Evolutionary conservation across 2,888 invertebrate genomes (phyloP).

Genomic region (Danaus chrysippus): DNA sequence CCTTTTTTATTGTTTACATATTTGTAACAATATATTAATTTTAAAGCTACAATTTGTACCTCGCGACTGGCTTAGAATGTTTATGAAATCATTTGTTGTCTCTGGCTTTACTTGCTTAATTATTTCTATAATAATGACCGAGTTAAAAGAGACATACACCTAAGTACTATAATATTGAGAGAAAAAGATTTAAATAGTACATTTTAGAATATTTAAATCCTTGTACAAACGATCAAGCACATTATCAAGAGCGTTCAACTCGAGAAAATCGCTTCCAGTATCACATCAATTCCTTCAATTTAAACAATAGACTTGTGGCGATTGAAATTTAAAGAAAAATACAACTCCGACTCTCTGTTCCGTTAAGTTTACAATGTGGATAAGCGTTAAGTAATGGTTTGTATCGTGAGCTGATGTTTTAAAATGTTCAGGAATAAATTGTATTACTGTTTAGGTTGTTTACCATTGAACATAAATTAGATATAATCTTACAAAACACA

Average conservation of each 20-base stretch:
- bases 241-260: conserved; percentile 51
- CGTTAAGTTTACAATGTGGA: neutral
- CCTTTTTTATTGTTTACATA: too few relatives aligned
- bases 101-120: too few relatives aligned
- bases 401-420: neutral
- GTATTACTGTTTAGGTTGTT: neutral
- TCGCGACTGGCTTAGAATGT: too few relatives aligned
- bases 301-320: conserved; percentile 38
- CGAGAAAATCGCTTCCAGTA: conserved; percentile 48
- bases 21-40: too few relatives aligned
- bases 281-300: too few relatives aligned
- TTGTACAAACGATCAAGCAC: conserved; percentile 43
- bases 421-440: neutral
- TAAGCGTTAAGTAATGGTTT: conserved; percentile 3
- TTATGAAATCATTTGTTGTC: too few relatives aligned
- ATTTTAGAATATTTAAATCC: conserved; percentile 22
- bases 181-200: neutral
- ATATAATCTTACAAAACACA: too few relatives aligned
- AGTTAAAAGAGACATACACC: too few relatives aligned
- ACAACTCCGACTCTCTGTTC: conserved; percentile 1
- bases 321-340: conserved; percentile 5
- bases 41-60: neutral
- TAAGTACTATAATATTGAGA: too few relatives aligned
- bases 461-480: neutral
- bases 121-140: too few relatives aligned